phyloP scores from a whole-genome alignment of 2,113 vertebrate species.

The Ceyx melanurus region DNA sequence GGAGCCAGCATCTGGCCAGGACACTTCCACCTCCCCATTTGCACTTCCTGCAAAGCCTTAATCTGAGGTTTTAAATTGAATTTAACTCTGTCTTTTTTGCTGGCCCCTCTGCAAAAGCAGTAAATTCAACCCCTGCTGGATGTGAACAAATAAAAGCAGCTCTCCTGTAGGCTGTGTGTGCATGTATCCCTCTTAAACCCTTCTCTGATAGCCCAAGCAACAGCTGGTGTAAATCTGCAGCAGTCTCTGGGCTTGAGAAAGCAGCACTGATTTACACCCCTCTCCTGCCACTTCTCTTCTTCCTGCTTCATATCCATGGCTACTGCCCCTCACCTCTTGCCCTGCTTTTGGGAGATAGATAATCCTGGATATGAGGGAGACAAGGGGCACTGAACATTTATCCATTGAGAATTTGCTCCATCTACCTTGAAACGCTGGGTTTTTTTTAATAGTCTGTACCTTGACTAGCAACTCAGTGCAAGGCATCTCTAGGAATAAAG shows the following conservation, averaged over 20 bases:
- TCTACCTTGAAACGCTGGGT: neutral
- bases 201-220: neutral
- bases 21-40: neutral
- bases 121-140: constrained; percentile 19
- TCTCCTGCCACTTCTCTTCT: neutral
- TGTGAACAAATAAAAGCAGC: constrained; percentile 41
- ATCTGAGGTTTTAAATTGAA: constrained; percentile 26
- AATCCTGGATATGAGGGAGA: neutral
- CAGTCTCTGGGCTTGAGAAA: neutral
- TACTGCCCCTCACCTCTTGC: neutral
- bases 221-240: constrained; percentile 40
- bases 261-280: neutral
- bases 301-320: neutral
- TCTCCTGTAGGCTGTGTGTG: neutral
- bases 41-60: constrained; percentile 8
- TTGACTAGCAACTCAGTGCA: neutral
- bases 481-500: neutral
- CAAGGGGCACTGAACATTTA: neutral
- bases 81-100: constrained; percentile 11
- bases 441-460: neutral
- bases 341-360: neutral
- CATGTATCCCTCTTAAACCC: neutral
- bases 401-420: neutral
- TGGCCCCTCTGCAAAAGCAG: constrained; percentile 6
- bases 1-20: neutral